Conservation (phyloP, 1,140 invertebrate genomes). For the Conopomorpha cramerella region DNA sequence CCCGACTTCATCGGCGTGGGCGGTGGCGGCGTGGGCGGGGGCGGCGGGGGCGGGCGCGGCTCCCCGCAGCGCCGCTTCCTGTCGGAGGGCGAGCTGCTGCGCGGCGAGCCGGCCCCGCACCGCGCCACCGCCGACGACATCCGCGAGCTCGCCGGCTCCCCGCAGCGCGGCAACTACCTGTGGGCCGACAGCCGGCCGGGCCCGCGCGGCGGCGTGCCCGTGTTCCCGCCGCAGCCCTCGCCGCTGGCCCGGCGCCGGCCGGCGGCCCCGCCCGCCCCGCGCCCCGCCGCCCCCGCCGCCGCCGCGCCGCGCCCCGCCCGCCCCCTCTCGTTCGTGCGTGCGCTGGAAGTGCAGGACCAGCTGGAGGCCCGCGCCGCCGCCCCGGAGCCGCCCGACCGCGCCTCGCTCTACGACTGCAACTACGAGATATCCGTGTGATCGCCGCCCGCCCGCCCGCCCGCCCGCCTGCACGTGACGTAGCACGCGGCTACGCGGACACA, state of each 20-base stretch:
- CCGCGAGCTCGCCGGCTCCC: slow-evolving; percentile 80
- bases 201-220: too few species aligned
- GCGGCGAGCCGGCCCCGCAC: too few species aligned
- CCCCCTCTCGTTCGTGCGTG: slow-evolving; percentile 91
- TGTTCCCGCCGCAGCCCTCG: too few species aligned
- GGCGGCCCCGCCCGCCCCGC: slow-evolving; percentile 52
- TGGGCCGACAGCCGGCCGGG: slow-evolving; percentile 81
- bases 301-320: slow-evolving; percentile 71
- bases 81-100: slow-evolving; percentile 81
- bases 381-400: slow-evolving; percentile 77
- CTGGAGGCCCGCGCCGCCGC: slow-evolving; percentile 65
- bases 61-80: slow-evolving; percentile 81
- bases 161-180: slow-evolving; percentile 80
- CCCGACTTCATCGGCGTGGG: slow-evolving; percentile 82
- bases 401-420: slow-evolving; percentile 93
- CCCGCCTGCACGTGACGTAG: too few species aligned
- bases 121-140: too few species aligned
- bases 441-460: slow-evolving; percentile 1
- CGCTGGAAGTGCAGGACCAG: slow-evolving; percentile 87
- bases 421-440: slow-evolving; percentile 90
- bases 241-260: slow-evolving; percentile 53
- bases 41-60: too few species aligned
- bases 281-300: slow-evolving; percentile 60
- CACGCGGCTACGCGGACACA: too few species aligned
- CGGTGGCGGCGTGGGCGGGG: too few species aligned